These are phyloP conservation scores for Poicephalus meyeri DNA, from an alignment of 2,113 vertebrate species.

Conservation along the genomic window DNA sequence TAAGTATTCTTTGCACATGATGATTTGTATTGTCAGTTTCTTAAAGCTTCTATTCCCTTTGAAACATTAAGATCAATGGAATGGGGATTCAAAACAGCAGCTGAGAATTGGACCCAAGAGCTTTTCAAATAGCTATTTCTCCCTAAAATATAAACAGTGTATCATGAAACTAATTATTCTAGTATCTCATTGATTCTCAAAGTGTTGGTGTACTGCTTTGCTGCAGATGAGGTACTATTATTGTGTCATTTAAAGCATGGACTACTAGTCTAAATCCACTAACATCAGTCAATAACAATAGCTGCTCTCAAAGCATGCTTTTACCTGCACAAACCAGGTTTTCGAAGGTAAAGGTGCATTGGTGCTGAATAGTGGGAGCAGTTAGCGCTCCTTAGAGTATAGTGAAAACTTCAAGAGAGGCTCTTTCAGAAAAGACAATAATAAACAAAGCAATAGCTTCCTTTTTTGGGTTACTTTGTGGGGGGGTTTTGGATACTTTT, in stretches of 20 bases:
- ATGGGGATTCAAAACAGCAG: not conserved
- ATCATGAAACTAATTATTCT: not conserved
- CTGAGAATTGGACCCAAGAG: not conserved
- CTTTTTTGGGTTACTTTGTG: not conserved
- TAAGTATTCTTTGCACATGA: not conserved
- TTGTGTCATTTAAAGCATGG: not conserved
- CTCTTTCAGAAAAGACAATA: not conserved
- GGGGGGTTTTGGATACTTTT: not conserved
- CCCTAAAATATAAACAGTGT: not conserved
- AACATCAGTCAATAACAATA: not conserved
- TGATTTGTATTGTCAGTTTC: not conserved
- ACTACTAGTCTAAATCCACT: not conserved
- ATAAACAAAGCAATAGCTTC: not conserved
- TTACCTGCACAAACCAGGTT: not conserved
- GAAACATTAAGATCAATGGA: not conserved
- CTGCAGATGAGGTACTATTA: not conserved
- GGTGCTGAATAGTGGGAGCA: not conserved
- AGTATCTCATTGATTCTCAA: not conserved
- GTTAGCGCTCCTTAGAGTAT: not conserved
- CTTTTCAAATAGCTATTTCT: not conserved
- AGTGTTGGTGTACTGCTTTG: not conserved
- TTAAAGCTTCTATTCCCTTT: not conserved
- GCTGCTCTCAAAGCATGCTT: not conserved
- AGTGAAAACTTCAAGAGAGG: not conserved
- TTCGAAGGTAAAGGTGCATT: not conserved